phyloP scores from a whole-genome alignment of 2,113 vertebrate genomes.

The Myrmecobius fasciatus region DNA sequence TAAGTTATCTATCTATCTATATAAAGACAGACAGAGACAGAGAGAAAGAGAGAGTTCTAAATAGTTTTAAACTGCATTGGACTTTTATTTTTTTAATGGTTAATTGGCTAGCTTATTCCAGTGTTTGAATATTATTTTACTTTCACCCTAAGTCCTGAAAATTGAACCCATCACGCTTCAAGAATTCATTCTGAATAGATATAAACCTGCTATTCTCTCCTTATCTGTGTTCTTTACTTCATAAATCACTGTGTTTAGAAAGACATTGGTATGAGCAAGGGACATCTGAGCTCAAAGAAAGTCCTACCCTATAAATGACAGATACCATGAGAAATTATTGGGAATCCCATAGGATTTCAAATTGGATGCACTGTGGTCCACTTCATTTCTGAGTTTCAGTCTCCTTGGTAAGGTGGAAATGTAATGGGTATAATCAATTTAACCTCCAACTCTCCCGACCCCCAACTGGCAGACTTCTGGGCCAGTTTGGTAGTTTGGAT shows the following conservation, averaged over 20 bases:
- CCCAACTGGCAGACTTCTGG: background rate
- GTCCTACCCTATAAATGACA: background rate
- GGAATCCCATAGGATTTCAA: background rate
- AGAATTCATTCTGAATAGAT: background rate
- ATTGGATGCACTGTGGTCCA: background rate
- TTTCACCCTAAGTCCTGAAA: background rate
- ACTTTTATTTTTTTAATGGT: background rate
- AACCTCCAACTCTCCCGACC: no score
- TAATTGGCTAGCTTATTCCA: conserved; percentile 15
- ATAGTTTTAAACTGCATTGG: background rate
- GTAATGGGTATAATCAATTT: background rate
- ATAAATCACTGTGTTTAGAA: background rate
- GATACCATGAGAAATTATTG: background rate
- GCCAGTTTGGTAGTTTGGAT: background rate
- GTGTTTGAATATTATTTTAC: background rate
- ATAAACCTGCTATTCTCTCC: background rate
- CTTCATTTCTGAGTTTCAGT: background rate
- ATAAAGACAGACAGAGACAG: no score
- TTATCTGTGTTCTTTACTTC: background rate
- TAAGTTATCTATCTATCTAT: background rate
- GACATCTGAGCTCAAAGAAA: background rate
- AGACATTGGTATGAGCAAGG: background rate
- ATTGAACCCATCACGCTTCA: conserved; percentile 12
- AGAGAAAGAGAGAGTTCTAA: background rate
- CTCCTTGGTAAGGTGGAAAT: background rate